Percentiles rank a stretch among this genome's conserved stretches.
Conservation (phyloP, 2,888 invertebrate species). For the Nebria salina region DNA sequence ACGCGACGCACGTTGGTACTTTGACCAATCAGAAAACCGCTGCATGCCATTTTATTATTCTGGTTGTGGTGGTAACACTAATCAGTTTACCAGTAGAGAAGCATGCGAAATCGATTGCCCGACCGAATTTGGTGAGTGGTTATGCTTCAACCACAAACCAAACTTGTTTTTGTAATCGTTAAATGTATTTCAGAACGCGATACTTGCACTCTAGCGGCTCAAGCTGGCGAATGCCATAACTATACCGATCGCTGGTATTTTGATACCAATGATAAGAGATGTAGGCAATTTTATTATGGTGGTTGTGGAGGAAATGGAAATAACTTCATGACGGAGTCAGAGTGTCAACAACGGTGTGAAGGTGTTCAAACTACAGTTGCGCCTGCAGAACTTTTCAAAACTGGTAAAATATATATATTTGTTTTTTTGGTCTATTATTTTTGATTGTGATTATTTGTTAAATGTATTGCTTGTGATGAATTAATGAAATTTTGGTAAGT, state of each 20-base stretch:
- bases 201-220: conserved; percentile 79
- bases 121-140: conserved; percentile 77
- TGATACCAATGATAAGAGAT: conserved; percentile 77
- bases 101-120: conserved; percentile 83
- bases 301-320: conserved; percentile 94
- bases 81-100: conserved; percentile 80
- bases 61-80: conserved; percentile 90
- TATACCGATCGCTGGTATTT: conserved; percentile 84
- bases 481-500: neutral
- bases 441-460: no score
- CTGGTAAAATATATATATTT: conserved; percentile 54
- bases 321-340: conserved; percentile 76
- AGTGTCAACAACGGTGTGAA: conserved; percentile 74
- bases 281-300: conserved; percentile 86
- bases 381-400: conserved; percentile 53
- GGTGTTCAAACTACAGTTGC: conserved; percentile 61
- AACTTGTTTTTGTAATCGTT: neutral
- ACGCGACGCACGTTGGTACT: conserved; percentile 84
- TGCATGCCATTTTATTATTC: conserved; percentile 94
- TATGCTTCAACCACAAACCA: neutral
- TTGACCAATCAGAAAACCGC: conserved; percentile 81
- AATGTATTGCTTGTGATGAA: neutral
- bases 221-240: conserved; percentile 80
- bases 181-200: conserved; percentile 66
- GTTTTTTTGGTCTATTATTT: neutral